Percentiles rank a stretch among this genome's conserved stretches.
These are phyloP conservation scores for Helicoverpa assulta DNA, from an alignment of 2,888 invertebrate species.

Conservation along the genomic window DNA sequence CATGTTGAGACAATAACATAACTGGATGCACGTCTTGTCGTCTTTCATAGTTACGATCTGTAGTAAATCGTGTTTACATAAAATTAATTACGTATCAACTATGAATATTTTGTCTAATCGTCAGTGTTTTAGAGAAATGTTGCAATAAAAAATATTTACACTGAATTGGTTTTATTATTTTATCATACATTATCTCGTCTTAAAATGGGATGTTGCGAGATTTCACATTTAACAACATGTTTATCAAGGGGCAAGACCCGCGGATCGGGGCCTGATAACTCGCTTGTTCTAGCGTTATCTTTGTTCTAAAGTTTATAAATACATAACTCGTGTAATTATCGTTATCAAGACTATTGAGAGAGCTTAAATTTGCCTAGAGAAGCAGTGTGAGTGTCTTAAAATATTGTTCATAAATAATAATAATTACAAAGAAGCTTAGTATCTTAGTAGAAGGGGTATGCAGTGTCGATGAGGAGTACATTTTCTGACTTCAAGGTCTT, in stretches of 20 bases:
- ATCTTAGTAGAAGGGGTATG: constrained; percentile 76
- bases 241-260: constrained; percentile 66
- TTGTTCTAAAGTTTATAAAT: constrained; percentile 31
- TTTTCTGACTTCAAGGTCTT: constrained; percentile 83
- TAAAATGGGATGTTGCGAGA: constrained; percentile 44
- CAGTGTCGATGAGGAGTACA: constrained; percentile 82
- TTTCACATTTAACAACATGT: constrained; percentile 38
- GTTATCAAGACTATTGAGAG: constrained; percentile 24
- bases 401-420: constrained; percentile 17
- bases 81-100: neutral
- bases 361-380: constrained; percentile 23
- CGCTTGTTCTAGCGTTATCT: constrained; percentile 30
- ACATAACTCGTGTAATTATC: constrained; percentile 18
- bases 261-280: constrained; percentile 54
- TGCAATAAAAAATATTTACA: constrained; percentile 69
- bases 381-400: constrained; percentile 23
- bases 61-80: constrained; percentile 1
- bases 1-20: constrained; percentile 70
- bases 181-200: constrained; percentile 34
- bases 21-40: constrained; percentile 4
- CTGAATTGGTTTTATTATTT: constrained; percentile 61
- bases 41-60: constrained; percentile 2
- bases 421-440: neutral
- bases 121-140: constrained; percentile 60
- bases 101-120: constrained; percentile 50